Percentiles rank a stretch among this genome's conserved stretches.
phyloP scores from a whole-genome alignment of 2,888 invertebrate species.

The Diarsia rubi region DNA sequence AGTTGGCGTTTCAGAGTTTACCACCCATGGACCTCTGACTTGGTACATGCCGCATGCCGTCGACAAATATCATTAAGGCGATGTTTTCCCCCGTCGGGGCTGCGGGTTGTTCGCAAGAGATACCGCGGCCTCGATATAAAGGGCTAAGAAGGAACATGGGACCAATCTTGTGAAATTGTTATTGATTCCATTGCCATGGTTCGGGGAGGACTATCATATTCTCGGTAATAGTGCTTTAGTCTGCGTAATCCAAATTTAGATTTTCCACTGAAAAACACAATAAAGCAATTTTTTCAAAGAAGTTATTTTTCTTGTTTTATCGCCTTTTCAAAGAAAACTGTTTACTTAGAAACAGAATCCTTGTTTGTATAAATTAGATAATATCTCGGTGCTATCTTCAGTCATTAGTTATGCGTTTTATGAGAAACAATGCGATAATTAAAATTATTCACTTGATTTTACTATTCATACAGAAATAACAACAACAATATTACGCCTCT shows the following conservation, averaged over 20 bases:
- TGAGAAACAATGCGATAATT: not conserved
- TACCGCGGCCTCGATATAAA: no score
- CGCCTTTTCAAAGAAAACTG: not conserved
- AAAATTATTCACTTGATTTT: not conserved
- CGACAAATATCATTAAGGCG: no score
- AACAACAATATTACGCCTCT: not conserved
- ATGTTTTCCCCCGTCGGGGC: no score
- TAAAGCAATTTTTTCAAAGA: not conserved
- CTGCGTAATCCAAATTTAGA: not conserved
- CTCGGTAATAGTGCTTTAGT: not conserved
- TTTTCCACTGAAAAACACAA: not conserved
- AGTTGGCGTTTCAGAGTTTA: no score
- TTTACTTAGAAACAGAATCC: slow-evolving; percentile 8
- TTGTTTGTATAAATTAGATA: not conserved
- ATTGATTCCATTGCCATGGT: no score
- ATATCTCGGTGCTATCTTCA: not conserved
- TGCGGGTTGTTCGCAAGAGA: no score
- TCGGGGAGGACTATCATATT: not conserved
- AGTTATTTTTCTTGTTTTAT: not conserved
- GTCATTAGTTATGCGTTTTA: not conserved
- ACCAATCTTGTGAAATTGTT: not conserved
- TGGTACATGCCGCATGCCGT: no score
- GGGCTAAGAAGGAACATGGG: no score
- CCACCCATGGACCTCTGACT: no score
- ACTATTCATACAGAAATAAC: not conserved